A percentile compares a stretch with the other conserved stretches of the same genome.
phyloP scores from a whole-genome alignment of 2,888 invertebrate genomes.

The Gari tellinella region DNA sequence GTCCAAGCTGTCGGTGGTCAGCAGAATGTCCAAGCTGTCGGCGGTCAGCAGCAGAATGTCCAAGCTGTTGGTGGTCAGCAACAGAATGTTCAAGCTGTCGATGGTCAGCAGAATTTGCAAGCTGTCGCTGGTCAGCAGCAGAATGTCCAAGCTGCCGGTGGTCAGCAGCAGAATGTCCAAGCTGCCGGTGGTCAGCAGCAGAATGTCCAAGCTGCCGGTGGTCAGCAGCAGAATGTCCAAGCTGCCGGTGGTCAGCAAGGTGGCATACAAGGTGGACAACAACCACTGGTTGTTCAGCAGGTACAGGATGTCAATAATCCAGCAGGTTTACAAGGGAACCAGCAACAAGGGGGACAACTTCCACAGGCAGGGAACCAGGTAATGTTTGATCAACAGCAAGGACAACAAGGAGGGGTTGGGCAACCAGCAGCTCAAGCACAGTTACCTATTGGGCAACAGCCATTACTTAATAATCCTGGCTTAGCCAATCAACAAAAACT shows the following conservation, averaged over 20 bases:
- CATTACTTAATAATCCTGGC: no score
- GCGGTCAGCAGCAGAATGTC: background rate
- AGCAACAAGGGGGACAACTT: background rate
- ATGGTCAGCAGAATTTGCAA: background rate
- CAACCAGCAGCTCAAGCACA: background rate
- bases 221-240: slow-evolving; percentile 1
- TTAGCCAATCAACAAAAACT: background rate
- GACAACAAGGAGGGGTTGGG: background rate
- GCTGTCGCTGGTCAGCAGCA: background rate
- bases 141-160: background rate
- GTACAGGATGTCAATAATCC: background rate
- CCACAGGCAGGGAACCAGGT: no score
- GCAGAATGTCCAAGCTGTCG: background rate
- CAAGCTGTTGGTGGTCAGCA: background rate
- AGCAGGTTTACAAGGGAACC: background rate
- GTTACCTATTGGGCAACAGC: background rate
- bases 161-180: background rate
- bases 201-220: background rate
- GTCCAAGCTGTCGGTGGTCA: background rate
- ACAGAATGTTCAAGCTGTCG: background rate
- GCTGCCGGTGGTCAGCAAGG: background rate
- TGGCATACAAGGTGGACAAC: slow-evolving; percentile 1
- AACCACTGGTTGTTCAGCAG: slow-evolving; percentile 7
- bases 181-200: background rate
- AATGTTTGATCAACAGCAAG: background rate